Conservation (phyloP, 2,797 vertebrate species). For the Serranus cabrilla region DNA sequence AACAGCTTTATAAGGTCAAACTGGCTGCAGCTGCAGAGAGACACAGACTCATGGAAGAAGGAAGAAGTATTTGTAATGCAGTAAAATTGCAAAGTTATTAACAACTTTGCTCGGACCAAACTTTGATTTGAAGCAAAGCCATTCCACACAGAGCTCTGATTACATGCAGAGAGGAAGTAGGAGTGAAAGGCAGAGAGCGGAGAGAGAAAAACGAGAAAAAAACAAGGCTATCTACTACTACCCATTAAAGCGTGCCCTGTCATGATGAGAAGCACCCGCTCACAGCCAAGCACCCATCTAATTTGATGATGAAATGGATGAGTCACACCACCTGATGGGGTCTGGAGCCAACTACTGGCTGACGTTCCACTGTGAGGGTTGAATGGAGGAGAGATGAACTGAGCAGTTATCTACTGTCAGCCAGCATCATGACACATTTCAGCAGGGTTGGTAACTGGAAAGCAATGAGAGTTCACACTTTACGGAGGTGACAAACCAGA, state of each 20-base stretch:
- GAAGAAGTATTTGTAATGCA: neutral
- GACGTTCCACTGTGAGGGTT: conserved; percentile 21
- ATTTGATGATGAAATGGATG: conserved; percentile 49
- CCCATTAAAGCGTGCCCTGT: conserved; percentile 16
- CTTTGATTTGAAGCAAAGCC: conserved; percentile 18
- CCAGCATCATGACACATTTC: conserved; percentile 21
- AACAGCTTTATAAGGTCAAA: conserved; percentile 34
- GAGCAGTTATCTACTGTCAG: conserved; percentile 30
- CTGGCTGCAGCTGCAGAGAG: neutral
- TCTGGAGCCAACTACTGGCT: conserved; percentile 32
- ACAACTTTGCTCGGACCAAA: neutral
- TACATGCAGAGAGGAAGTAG: conserved; percentile 22
- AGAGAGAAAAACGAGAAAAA: neutral
- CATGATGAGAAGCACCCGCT: conserved; percentile 31
- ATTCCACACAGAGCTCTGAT: conserved; percentile 25
- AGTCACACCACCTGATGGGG: conserved; percentile 56
- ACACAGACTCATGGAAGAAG: neutral
- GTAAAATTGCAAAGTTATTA: neutral
- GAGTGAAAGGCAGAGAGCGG: neutral
- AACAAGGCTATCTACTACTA: conserved; percentile 10
- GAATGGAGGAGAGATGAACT: conserved; percentile 38
- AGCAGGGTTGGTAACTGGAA: neutral
- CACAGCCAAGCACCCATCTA: conserved; percentile 23
- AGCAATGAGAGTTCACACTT: neutral
- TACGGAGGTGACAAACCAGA: neutral